These are phyloP conservation scores for Caenorhabditis sp. DNA, from an alignment of 2,888 invertebrate genomes.

Conservation along the genomic window DNA sequence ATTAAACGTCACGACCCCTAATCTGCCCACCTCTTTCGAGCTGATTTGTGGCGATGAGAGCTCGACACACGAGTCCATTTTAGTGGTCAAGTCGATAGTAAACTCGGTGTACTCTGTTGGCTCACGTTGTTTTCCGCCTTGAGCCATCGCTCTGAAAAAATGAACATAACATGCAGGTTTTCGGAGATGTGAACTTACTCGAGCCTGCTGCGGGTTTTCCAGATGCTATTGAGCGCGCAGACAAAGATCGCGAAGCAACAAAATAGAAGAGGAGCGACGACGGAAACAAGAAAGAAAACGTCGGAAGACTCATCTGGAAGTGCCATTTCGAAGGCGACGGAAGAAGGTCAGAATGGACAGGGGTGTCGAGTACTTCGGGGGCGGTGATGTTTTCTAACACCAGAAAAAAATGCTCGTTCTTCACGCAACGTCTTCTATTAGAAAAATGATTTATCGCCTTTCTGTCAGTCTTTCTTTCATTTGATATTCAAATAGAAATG, in stretches of 20 bases:
- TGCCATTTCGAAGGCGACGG: background rate
- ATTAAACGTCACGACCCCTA: background rate
- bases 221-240: constrained; percentile 66
- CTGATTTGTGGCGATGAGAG: constrained; percentile 63
- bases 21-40: constrained; percentile 41
- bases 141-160: constrained; percentile 52
- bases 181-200: constrained; percentile 41
- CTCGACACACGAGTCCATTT: constrained; percentile 69
- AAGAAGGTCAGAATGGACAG: background rate
- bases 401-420: constrained; percentile 16
- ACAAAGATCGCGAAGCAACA: constrained; percentile 71
- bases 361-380: background rate
- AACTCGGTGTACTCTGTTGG: constrained; percentile 64
- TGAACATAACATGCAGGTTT: background rate
- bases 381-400: background rate
- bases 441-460: constrained; percentile 39
- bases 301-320: constrained; percentile 62
- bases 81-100: constrained; percentile 65
- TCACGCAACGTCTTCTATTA: constrained; percentile 37
- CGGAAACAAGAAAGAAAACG: constrained; percentile 65
- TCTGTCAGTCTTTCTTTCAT: constrained; percentile 14
- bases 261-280: constrained; percentile 66
- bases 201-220: constrained; percentile 64
- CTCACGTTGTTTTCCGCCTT: constrained; percentile 52
- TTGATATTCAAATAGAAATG: constrained; percentile 33